Evolutionary conservation across 2,797 vertebrate species (phyloP).

Genomic region (Dendrocincla fuliginosa): DNA sequence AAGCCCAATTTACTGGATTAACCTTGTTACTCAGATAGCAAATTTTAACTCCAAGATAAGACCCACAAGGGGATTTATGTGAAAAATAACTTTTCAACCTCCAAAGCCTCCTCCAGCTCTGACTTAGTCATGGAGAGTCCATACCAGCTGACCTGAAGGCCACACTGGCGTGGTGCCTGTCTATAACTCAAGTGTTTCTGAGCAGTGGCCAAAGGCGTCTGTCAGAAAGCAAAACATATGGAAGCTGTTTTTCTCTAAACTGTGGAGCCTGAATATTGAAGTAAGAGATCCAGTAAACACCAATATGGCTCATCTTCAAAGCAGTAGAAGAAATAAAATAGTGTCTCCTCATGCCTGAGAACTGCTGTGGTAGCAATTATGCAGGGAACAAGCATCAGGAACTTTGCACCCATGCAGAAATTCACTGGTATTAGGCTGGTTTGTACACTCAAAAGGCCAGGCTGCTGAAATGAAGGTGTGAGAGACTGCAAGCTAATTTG

Average conservation of each 20-base stretch:
- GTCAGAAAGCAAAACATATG: conserved; percentile 31
- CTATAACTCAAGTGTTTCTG: conserved; percentile 5
- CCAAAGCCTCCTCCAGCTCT: not conserved
- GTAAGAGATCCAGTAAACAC: not conserved
- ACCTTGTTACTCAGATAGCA: not conserved
- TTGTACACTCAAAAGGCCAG: not conserved
- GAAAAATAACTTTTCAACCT: conserved; percentile 15
- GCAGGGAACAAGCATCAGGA: not conserved
- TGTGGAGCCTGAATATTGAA: not conserved
- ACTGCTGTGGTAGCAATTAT: not conserved
- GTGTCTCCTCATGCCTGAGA: not conserved
- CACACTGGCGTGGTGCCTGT: not conserved
- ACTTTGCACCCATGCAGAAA: not conserved
- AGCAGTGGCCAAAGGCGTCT: conserved; percentile 1
- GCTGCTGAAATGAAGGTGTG: not conserved
- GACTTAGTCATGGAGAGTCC: not conserved
- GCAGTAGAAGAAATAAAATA: not conserved
- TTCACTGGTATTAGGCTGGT: not conserved
- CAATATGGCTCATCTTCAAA: not conserved
- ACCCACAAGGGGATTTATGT: not conserved
- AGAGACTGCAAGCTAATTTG: not conserved
- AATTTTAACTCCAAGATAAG: conserved; percentile 19
- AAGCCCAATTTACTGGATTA: conserved; percentile 6
- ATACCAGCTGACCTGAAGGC: not conserved
- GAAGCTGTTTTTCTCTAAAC: not conserved